A percentile compares a stretch with the other conserved stretches of the same genome.
Conservation (phyloP, 2,113 vertebrate genomes). For the Podarcis raffonei region DNA sequence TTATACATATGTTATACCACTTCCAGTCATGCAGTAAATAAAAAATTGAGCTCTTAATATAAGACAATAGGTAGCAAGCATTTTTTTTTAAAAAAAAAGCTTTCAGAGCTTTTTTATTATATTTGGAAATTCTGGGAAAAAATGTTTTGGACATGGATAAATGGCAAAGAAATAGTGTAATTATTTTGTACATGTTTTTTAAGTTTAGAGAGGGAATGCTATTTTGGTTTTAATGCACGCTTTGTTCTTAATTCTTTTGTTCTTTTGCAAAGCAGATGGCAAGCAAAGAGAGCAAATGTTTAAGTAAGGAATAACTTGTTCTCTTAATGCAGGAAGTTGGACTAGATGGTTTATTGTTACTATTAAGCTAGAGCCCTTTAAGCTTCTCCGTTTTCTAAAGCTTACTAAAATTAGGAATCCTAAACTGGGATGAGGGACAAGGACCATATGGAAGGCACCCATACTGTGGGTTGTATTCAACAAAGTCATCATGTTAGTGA, state of each 20-base stretch:
- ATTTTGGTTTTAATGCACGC: background rate
- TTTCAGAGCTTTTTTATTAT: background rate
- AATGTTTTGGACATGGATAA: background rate
- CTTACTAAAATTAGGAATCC: background rate
- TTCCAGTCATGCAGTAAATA: background rate
- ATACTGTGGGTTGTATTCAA: too few species aligned
- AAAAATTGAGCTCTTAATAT: background rate
- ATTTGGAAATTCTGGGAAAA: background rate
- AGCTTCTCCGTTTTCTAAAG: background rate
- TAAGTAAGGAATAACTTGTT: background rate
- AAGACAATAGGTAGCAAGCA: background rate
- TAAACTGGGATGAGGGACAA: too few species aligned
- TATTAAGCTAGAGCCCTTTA: background rate
- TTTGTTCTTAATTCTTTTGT: background rate
- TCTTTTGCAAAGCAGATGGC: background rate
- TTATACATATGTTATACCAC: too few species aligned
- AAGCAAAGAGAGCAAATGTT: background rate
- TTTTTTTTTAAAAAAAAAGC: too few species aligned
- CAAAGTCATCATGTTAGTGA: too few species aligned
- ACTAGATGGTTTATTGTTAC: background rate
- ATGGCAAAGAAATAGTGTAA: background rate
- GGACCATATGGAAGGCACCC: too few species aligned
- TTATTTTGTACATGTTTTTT: background rate
- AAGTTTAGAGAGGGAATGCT: background rate
- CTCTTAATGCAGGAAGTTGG: background rate